Conservation (phyloP, 2,888 invertebrate genomes). For the Erebia aethiops region DNA sequence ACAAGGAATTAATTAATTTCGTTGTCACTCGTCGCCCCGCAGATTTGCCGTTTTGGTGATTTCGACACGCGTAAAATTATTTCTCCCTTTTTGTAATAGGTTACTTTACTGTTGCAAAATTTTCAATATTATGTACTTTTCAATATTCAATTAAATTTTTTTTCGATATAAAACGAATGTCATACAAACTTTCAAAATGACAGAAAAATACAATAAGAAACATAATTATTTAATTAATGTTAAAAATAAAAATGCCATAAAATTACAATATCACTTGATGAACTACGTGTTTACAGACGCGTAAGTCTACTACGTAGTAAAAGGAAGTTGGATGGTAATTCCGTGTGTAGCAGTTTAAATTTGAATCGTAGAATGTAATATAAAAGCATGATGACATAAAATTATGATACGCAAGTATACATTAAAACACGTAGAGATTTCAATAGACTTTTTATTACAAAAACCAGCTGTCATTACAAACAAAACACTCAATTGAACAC, state of each 20-base stretch:
- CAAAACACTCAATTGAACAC: constrained; percentile 9
- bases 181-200: too few species aligned
- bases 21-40: constrained; percentile 50
- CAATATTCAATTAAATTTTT: background rate
- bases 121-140: background rate
- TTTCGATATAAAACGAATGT: too few species aligned
- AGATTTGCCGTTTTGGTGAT: constrained; percentile 32
- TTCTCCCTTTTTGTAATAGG: constrained; percentile 13
- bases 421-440: background rate
- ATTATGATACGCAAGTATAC: too few species aligned
- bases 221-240: too few species aligned
- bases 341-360: background rate
- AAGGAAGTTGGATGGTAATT: background rate
- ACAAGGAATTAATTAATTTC: constrained; percentile 70
- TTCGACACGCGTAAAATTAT: constrained; percentile 30
- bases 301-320: too few species aligned
- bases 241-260: too few species aligned
- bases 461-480: constrained; percentile 21
- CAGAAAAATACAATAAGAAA: too few species aligned
- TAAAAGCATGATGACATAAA: too few species aligned
- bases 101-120: background rate
- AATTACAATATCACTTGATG: too few species aligned
- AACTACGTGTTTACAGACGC: too few species aligned
- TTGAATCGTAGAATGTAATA: background rate
- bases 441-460: constrained; percentile 3